Percentiles rank a stretch among this genome's conserved stretches.
These are phyloP conservation scores for Zaprionus lineosus DNA, from an alignment of 2,888 invertebrate genomes.

Conservation along the genomic window DNA sequence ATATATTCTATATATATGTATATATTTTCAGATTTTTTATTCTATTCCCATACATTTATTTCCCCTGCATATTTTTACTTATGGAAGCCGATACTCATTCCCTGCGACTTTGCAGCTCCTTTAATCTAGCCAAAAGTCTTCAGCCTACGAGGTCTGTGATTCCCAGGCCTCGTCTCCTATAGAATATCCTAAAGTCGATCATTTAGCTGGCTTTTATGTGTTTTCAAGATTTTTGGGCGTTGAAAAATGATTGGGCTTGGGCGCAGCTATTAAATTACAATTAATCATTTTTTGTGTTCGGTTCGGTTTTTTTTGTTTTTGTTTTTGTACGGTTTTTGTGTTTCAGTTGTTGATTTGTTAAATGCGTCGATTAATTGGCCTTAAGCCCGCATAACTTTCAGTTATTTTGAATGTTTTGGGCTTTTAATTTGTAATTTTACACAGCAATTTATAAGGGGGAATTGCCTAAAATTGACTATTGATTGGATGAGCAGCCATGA, in stretches of 20 bases:
- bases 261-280: conserved; percentile 63
- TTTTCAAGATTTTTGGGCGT: conserved; percentile 25
- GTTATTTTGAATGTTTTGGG: conserved; percentile 24
- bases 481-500: conserved; percentile 67
- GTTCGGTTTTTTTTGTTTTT: conserved; percentile 1
- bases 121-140: neutral
- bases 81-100: no score
- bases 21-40: no score
- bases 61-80: no score
- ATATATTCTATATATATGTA: no score
- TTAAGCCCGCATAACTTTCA: conserved; percentile 59
- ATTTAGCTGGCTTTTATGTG: neutral
- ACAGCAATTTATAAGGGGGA: conserved; percentile 56
- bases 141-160: no score
- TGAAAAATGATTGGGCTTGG: conserved; percentile 47
- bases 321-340: conserved; percentile 26
- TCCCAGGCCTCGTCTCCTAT: no score
- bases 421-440: conserved; percentile 73
- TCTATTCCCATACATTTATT: no score
- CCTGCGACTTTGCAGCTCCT: no score
- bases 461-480: conserved; percentile 61
- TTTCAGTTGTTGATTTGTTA: conserved; percentile 70
- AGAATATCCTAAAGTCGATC: neutral
- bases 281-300: conserved; percentile 55
- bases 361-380: conserved; percentile 71